phyloP scores from a whole-genome alignment of 1,140 invertebrate genomes.

The Saccostrea echinata region DNA sequence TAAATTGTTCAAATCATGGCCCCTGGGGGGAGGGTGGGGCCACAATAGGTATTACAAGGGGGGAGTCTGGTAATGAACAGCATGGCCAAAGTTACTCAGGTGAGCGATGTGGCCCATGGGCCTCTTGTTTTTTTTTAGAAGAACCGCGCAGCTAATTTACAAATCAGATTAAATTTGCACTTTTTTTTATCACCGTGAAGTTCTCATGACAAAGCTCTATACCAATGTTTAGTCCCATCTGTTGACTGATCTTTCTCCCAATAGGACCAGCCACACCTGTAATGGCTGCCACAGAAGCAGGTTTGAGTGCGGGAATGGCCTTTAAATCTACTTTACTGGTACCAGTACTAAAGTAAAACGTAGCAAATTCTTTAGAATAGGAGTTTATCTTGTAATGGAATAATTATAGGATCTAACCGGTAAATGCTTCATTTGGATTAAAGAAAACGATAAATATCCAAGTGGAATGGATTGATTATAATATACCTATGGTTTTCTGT shows the following conservation, averaged over 20 bases:
- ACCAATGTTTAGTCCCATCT: slow-evolving; percentile 51
- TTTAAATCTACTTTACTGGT: slow-evolving; percentile 49
- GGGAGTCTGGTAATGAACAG: too few species aligned
- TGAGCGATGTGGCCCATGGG: too few species aligned
- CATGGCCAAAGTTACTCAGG: too few species aligned
- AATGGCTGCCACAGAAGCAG: slow-evolving; percentile 43
- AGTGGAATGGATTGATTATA: too few species aligned
- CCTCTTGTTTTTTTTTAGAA: too few species aligned
- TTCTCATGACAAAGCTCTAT: neutral
- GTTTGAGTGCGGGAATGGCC: slow-evolving; percentile 45
- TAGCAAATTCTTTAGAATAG: neutral
- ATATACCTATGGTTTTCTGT: slow-evolving; percentile 58
- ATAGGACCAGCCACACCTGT: slow-evolving; percentile 55
- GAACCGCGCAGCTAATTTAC: too few species aligned
- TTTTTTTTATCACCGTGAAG: neutral
- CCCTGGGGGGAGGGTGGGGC: too few species aligned
- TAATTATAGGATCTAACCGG: neutral
- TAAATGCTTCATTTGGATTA: too few species aligned
- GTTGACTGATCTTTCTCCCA: slow-evolving; percentile 51
- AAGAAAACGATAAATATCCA: too few species aligned
- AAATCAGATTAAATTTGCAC: too few species aligned
- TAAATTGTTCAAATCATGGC: too few species aligned
- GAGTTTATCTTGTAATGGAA: neutral
- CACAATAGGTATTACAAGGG: too few species aligned
- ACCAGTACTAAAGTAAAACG: slow-evolving; percentile 48